Percentiles rank a stretch among this genome's conserved stretches.
These are phyloP conservation scores for Halcyon smyrnensis DNA, from an alignment of 2,797 vertebrate genomes.

Conservation along the genomic window DNA sequence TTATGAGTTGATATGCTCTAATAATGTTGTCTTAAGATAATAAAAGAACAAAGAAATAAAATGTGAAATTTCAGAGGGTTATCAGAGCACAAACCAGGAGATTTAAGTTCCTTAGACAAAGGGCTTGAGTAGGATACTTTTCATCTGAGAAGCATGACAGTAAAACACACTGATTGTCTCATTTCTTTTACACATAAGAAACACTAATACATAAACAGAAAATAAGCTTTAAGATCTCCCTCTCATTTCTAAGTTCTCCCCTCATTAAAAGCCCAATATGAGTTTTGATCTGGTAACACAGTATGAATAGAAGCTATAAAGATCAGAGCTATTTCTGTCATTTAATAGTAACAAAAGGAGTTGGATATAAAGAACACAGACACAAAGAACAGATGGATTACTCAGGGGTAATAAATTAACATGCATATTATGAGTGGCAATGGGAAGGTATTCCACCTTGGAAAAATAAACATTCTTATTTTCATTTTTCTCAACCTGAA, in stretches of 20 bases:
- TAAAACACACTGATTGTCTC: not conserved
- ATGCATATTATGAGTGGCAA: not conserved
- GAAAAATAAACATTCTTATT: not conserved
- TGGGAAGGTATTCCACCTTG: not conserved
- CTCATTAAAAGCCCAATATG: not conserved
- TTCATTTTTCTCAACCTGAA: not conserved
- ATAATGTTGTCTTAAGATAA: not conserved
- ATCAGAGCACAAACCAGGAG: not conserved
- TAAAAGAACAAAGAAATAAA: not conserved
- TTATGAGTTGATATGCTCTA: not conserved
- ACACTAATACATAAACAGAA: not conserved
- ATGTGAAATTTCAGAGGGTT: not conserved
- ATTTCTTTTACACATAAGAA: not conserved
- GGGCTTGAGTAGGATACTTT: not conserved
- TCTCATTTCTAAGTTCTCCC: not conserved
- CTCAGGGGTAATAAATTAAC: not conserved
- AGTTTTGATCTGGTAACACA: slow-evolving; percentile 20
- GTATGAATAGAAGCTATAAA: not conserved
- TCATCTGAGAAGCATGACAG: not conserved
- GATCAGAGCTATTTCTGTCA: not conserved
- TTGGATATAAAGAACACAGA: not conserved
- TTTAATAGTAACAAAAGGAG: not conserved
- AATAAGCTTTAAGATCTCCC: not conserved
- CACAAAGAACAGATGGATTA: not conserved
- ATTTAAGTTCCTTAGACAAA: not conserved